phyloP scores from a whole-genome alignment of 2,888 invertebrate species.

The Eugnorisma glareosa region DNA sequence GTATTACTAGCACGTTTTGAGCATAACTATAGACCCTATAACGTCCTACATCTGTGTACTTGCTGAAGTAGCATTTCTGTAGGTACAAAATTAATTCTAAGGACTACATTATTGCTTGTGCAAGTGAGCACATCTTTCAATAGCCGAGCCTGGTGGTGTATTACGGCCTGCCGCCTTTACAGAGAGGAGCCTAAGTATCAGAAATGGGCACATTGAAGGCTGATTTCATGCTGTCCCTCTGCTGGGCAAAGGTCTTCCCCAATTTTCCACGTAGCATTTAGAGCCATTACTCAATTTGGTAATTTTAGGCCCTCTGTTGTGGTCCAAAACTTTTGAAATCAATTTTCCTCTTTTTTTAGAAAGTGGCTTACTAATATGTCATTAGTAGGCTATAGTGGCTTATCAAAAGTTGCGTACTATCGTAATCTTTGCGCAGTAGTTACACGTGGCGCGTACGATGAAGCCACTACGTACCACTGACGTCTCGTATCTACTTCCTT shows the following conservation, averaged over 20 bases:
- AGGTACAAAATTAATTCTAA: background rate
- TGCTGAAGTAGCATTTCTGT: conserved; percentile 13
- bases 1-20: conserved; percentile 47
- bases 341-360: background rate
- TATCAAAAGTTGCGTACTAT: conserved; percentile 53
- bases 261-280: background rate
- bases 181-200: no score
- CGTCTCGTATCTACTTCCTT: conserved; percentile 32
- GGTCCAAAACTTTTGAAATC: background rate
- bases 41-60: conserved; percentile 16
- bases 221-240: background rate
- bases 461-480: conserved; percentile 26
- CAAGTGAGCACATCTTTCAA: background rate
- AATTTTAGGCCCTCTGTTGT: background rate
- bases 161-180: background rate
- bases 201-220: background rate
- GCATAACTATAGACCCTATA: conserved; percentile 22
- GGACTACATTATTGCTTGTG: background rate
- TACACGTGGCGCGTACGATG: conserved; percentile 51
- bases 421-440: conserved; percentile 49
- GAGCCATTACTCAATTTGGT: background rate
- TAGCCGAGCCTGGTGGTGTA: background rate
- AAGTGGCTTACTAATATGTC: conserved; percentile 18
- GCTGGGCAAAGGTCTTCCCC: background rate
- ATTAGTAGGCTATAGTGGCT: conserved; percentile 22